Base-by-base conservation (phyloP, 2,888 invertebrate genomes). In the Tridacna gigas region DNA sequence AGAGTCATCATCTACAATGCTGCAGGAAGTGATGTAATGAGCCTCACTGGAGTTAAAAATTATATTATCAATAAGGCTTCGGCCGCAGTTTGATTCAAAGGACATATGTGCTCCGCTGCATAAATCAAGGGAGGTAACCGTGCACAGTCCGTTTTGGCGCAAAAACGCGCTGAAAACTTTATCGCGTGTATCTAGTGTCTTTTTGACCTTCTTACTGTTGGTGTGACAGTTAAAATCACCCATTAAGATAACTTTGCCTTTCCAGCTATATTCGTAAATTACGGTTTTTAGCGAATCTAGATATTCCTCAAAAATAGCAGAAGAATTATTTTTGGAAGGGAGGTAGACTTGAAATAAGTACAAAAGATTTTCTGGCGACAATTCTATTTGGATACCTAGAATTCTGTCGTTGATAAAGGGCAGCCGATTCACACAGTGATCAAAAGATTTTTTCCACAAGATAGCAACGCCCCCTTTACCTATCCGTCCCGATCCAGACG, bases 321-420 rank as follows among this genome's bases (percentile, higher is more conserved):
- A 13, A 13, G 12, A 7, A 26, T 74, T 28, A 26, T 74, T 74
- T 26, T 47, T 26, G 18, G 60, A 74, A 25, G 74, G 74, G 11
- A 74, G 25, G 56, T 74, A 74, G 20, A 74, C 60, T 25, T 74
- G 56, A 18, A 74, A 48, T 28, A 74, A 26, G 25, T 74, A 74
- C 20, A 74, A 12, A 74, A 74, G 25, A 22, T 48, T 73, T 5
- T 73, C 11, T 48, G 45, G 45, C 20, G 48, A 45, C 11, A 73
- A 18, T 47, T 73, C 47, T 9, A 47, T 37, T 25, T 73, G 73
- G 25, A 73, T 45, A 73, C 73, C 73, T n/a, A 73, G 7, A 22
- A 47, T 73, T 13, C 48, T 18, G 22, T 73, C 73, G 22, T 73
- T 45, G 51, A 37, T 45, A 12, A 22, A 11, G 7, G 45, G 26